Base-by-base conservation (phyloP, 2,888 invertebrate species). In the Platycheirus albimanus region DNA sequence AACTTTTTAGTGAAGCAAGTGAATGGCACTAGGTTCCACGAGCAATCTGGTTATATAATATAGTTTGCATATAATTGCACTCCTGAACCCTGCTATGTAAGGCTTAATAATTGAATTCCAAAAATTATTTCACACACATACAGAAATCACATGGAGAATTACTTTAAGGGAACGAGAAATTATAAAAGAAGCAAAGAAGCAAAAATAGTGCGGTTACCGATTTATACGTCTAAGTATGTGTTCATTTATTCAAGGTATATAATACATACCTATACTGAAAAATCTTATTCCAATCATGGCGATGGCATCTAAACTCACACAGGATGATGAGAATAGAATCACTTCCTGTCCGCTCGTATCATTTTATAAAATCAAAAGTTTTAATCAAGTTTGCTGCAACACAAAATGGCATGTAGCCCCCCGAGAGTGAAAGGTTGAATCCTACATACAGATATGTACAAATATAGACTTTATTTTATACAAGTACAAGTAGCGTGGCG, bases 281-380 rank as follows among this genome's bases (percentile, higher is more conserved):
- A 24, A 24, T 4, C 24, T 24, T 4, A 38, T 30, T 75, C 63
- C 49, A 75, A 69, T 69, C 69, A 72, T 67, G 6, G 10, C 78
- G 58, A 72, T 67, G 6, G 10, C 78, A 66, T 74, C 52, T 61
- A 52, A 52, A 6, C 66, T 51, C 28, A 36, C 36, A 51, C 64
- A 15, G 30, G 20, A 20, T 47, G 56, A 72, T 47, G 56, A 72
- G 58, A 67, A 17, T 45, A 45, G 38, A 52, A 66, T 52, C 66
- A 54, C 69, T 43, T 79, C 24, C 69, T 75, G 79, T 64, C 75
- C 75, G 56, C 63, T 69, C 49, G 41, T 80, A 75, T 80, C 79
- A 80, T 64, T 80, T 75, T 75, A 80, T 75, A 33, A 80, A 80
- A 80, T 80, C 75, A 80, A 80, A 80, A 80, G 75, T 80, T 69